Base-by-base conservation (phyloP, 2,797 vertebrate genomes). In the Semaprochilodus insignis region DNA sequence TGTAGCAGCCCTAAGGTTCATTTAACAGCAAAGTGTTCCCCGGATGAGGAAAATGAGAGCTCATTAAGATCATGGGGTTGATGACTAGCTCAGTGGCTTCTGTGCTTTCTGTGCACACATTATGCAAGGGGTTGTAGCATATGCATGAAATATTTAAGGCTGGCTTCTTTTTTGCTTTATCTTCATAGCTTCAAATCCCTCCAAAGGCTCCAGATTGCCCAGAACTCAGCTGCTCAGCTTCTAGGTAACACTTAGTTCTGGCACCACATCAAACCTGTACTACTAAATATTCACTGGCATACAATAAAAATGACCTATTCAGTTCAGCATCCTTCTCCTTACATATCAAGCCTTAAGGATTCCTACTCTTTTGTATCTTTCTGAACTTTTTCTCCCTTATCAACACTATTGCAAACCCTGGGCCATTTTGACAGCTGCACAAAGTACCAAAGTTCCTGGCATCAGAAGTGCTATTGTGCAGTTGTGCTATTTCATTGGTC, bases 51-150 rank as follows among this genome's bases (percentile, higher is more conserved):
- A 76, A 85, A 23, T 48, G 71, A 79, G 71, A 36, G 21, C 60
- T 66, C 78, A 78, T 85, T 83, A 85, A 62, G 48, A 78, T 66
- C 67, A 78, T 65, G 78, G 55, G 51, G 63, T 78, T 59, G 57
- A 80, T 25, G 48, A 52, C 66, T 60, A 73, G 60, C 48, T 36
- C 19, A 57, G 62, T 75, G 63, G 40, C 65, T 67, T 85, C 74
- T 44, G 2, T 59, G 34, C 48, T 77, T 77, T 13, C 10, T 13
- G 44, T 48, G 44, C 44, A 48, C 44, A 44, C 54, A 74, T 71
- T 72, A 34, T 81, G 19, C 27, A 74, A 36, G 40, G 13, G 21
- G 17, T 44, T 6, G 0, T 40, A 65, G 44, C n/a, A 63, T 63
- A 63, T 25, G 55, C 6, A n/a, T n/a, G 6, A 57, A n/a, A n/a